These are phyloP conservation scores for Colletes gigas DNA, from an alignment of 1,140 invertebrate genomes.

Conservation along the genomic window DNA sequence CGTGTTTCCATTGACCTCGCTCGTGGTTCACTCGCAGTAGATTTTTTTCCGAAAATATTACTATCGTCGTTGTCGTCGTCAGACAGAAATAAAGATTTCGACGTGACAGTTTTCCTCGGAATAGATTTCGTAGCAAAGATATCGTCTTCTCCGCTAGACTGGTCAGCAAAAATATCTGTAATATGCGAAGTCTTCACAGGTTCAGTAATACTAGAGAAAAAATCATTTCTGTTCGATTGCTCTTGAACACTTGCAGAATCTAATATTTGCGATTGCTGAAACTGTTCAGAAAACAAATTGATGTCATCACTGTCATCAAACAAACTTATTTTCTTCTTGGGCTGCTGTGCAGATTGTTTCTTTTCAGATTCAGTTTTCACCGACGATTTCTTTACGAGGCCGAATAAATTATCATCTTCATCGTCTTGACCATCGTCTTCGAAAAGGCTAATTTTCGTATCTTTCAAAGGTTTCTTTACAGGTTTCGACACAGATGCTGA, in stretches of 20 bases:
- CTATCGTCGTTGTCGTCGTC: slow-evolving; percentile 66
- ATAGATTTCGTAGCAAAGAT: slow-evolving; percentile 67
- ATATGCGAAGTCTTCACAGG: slow-evolving; percentile 58
- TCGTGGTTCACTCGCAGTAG: slow-evolving; percentile 15
- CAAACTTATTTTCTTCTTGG: slow-evolving; percentile 46
- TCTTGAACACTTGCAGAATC: slow-evolving; percentile 33
- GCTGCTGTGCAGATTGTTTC: background rate
- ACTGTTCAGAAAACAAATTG: slow-evolving; percentile 46
- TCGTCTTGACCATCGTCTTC: slow-evolving; percentile 66
- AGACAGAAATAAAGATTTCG: slow-evolving; percentile 61
- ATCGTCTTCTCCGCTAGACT: slow-evolving; percentile 74
- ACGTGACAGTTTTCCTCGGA: slow-evolving; percentile 29
- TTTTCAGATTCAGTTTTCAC: slow-evolving; percentile 16
- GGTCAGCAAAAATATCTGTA: slow-evolving; percentile 74
- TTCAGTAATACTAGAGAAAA: slow-evolving; percentile 8
- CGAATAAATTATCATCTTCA: slow-evolving; percentile 72
- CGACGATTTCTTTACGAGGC: slow-evolving; percentile 39
- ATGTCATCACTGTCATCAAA: slow-evolving; percentile 64
- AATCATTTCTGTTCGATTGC: slow-evolving; percentile 1
- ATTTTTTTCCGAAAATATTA: slow-evolving; percentile 67
- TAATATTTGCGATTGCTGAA: slow-evolving; percentile 36
- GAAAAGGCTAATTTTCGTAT: slow-evolving; percentile 69
- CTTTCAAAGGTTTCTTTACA: slow-evolving; percentile 67
- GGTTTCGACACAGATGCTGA: slow-evolving; percentile 63
- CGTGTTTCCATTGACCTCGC: slow-evolving; percentile 31